Evolutionary conservation across 2,113 vertebrate species (phyloP).

Genomic region (Taxidea taxus): DNA sequence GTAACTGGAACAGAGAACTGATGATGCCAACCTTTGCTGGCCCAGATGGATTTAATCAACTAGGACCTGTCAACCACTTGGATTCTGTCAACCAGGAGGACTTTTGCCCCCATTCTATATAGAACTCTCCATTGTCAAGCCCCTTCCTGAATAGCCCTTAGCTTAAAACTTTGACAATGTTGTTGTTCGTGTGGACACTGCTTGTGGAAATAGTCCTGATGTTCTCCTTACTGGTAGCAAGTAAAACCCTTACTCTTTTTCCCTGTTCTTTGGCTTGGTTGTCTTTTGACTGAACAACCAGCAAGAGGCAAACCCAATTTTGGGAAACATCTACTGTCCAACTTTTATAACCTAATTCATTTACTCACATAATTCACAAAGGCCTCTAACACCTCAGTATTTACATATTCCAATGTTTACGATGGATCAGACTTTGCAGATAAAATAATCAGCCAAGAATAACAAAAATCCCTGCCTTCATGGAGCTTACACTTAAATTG

Average conservation of each 20-base stretch:
- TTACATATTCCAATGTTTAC: neutral
- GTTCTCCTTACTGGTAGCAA: neutral
- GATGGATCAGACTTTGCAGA: neutral
- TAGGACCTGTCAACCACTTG: no score
- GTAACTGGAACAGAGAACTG: neutral
- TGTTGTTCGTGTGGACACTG: neutral
- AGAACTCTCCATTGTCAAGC: neutral
- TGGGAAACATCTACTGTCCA: neutral
- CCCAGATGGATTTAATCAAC: neutral
- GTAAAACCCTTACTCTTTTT: neutral
- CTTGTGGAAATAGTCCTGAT: neutral
- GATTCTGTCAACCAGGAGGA: neutral
- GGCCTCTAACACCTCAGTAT: neutral
- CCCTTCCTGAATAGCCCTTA: neutral
- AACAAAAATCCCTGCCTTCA: neutral
- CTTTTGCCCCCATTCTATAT: neutral
- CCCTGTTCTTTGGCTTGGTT: neutral
- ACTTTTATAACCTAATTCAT: neutral
- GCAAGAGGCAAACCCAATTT: neutral
- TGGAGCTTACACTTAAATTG: neutral
- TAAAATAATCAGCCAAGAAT: neutral
- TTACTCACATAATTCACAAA: neutral
- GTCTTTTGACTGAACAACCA: neutral
- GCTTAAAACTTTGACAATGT: neutral
- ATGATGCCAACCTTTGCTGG: neutral